Percentiles rank a stretch among this genome's conserved stretches.
Evolutionary conservation across 2,113 vertebrate species (phyloP).

Genomic region (Thamnaconus septentrionalis): DNA sequence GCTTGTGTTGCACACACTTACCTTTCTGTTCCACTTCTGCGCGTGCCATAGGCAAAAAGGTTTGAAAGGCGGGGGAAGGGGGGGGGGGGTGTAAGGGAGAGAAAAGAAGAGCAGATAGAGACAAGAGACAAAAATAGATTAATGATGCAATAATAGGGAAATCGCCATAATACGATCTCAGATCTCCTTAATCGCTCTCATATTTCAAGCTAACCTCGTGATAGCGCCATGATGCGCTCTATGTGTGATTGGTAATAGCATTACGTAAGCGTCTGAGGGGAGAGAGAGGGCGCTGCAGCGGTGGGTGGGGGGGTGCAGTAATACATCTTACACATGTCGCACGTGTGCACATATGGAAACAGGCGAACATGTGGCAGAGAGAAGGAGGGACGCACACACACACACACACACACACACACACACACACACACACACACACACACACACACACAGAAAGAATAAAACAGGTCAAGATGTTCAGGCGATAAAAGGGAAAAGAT

Average conservation of each 20-base stretch:
- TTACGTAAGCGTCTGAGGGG: conserved; percentile 63
- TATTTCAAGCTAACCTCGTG: conserved; percentile 76
- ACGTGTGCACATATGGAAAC: conserved; percentile 22
- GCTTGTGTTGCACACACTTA: conserved; percentile 75
- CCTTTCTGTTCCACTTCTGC: conserved; percentile 99
- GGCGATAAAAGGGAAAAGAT: too few relatives aligned
- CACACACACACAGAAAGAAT: too few relatives aligned
- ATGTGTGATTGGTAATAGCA: conserved; percentile 67
- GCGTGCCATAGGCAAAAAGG: conserved; percentile 71
- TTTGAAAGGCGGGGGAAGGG: conserved; percentile 77
- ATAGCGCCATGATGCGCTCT: conserved; percentile 67
- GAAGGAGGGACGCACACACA: conserved; percentile 12
- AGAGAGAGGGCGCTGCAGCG: conserved; percentile 35
- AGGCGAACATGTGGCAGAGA: conserved; percentile 10
- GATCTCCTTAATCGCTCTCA: conserved; percentile 72
- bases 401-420: neutral
- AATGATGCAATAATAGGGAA: conserved; percentile 91
- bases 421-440: neutral
- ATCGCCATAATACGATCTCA: conserved; percentile 73
- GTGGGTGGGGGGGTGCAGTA: conserved; percentile 45
- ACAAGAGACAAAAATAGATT: conserved; percentile 96
- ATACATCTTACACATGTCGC: conserved; percentile 52
- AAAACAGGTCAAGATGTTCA: too few relatives aligned
- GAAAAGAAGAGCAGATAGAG: conserved; percentile 83
- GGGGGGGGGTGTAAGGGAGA: conserved; percentile 81